phyloP scores from a whole-genome alignment of 2,888 invertebrate species.

The Callosobruchus maculatus region DNA sequence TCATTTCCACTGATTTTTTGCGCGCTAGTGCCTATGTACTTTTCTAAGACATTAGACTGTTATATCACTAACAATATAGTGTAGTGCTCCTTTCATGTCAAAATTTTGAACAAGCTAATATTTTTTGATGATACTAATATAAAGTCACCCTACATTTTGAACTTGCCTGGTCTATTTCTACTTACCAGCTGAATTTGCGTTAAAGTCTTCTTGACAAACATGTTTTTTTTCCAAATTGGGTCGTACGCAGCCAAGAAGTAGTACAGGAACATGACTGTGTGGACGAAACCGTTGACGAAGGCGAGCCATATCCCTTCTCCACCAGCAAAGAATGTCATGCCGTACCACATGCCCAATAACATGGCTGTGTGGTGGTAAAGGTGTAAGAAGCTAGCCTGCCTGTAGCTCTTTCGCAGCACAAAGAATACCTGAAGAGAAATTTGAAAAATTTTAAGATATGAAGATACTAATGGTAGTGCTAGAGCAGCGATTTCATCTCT shows the following conservation, averaged over 20 bases:
- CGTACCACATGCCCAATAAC: conserved; percentile 63
- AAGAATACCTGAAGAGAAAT: conserved; percentile 67
- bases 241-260: conserved; percentile 71
- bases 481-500: too few species aligned
- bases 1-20: too few species aligned
- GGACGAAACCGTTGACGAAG: conserved; percentile 67
- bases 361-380: conserved; percentile 80
- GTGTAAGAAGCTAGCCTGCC: conserved; percentile 75
- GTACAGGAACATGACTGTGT: conserved; percentile 74
- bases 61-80: too few species aligned
- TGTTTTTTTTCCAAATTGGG: conserved; percentile 61
- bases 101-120: too few species aligned
- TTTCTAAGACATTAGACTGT: too few species aligned
- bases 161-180: conserved; percentile 10
- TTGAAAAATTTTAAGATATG: too few species aligned
- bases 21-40: too few species aligned
- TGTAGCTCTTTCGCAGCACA: conserved; percentile 71
- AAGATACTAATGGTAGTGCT: too few species aligned
- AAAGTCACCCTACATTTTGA: too few species aligned
- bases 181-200: conserved; percentile 73
- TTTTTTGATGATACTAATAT: too few species aligned
- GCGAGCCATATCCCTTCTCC: conserved; percentile 64
- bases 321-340: conserved; percentile 58
- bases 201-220: conserved; percentile 80
- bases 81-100: too few species aligned